Evolutionary conservation across 2,113 vertebrate genomes (phyloP).

Genomic region (Chlamydotis undulata): DNA sequence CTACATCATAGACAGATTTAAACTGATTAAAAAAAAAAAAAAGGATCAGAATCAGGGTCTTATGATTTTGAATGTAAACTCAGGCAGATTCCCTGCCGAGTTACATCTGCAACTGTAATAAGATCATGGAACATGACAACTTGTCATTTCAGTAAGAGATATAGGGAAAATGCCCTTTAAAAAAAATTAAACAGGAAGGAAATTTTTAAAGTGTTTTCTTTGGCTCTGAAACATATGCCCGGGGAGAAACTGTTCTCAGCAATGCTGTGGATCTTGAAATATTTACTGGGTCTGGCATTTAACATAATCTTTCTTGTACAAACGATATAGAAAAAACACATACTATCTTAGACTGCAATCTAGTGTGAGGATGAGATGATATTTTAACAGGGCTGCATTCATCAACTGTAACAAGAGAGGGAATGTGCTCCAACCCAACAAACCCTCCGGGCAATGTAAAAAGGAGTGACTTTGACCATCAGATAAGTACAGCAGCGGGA

Average conservation of each 20-base stretch:
- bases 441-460: slow-evolving; percentile 52
- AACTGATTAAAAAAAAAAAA: slow-evolving; percentile 30
- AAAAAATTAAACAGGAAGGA: slow-evolving; percentile 69
- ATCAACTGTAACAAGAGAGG: slow-evolving; percentile 51
- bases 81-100: slow-evolving; percentile 61
- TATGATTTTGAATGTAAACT: slow-evolving; percentile 61
- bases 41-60: slow-evolving; percentile 13
- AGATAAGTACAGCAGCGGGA: not conserved
- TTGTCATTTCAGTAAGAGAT: slow-evolving; percentile 67
- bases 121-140: slow-evolving; percentile 67
- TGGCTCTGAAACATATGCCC: slow-evolving; percentile 64
- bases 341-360: slow-evolving; percentile 65
- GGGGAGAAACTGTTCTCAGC: slow-evolving; percentile 59
- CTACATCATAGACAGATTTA: slow-evolving; percentile 5
- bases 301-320: slow-evolving; percentile 69
- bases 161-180: slow-evolving; percentile 65
- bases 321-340: slow-evolving; percentile 60
- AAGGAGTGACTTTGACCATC: slow-evolving; percentile 23
- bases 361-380: slow-evolving; percentile 62
- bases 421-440: slow-evolving; percentile 42
- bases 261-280: slow-evolving; percentile 67
- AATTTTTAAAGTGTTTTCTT: slow-evolving; percentile 62
- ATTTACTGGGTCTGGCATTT: slow-evolving; percentile 69
- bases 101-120: slow-evolving; percentile 69
- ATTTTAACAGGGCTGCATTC: slow-evolving; percentile 69